Percentiles rank a stretch among this genome's conserved stretches.
These are phyloP conservation scores for Ahaetulla prasina DNA, from an alignment of 2,113 vertebrate genomes.

Conservation along the genomic window DNA sequence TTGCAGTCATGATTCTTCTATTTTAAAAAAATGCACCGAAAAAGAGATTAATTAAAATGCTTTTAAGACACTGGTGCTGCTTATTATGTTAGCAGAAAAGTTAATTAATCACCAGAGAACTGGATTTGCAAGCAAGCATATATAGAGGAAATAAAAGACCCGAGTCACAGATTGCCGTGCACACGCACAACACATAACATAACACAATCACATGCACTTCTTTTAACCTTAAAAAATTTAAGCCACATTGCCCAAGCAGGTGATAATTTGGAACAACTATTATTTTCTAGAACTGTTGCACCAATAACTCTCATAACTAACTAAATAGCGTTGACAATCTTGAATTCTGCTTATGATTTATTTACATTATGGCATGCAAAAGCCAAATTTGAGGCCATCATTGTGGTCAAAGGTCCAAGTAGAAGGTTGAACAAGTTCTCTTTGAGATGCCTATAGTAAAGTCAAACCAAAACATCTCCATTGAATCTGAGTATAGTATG, in stretches of 20 bases:
- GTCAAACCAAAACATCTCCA: not conserved
- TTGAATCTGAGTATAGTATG: not conserved
- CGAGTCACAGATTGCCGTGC: constrained; percentile 1
- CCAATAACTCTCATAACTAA: not conserved
- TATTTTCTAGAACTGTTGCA: not conserved
- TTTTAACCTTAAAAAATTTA: constrained; percentile 32
- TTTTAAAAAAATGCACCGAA: constrained; percentile 67
- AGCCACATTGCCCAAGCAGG: not conserved
- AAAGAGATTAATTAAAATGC: constrained; percentile 76
- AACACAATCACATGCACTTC: not conserved
- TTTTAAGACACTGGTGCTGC: constrained; percentile 68
- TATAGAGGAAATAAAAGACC: constrained; percentile 15
- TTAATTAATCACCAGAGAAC: constrained; percentile 76
- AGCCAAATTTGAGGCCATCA: not conserved
- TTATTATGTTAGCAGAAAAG: constrained; percentile 68
- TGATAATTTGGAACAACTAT: not conserved
- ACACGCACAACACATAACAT: not conserved
- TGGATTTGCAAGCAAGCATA: constrained; percentile 50
- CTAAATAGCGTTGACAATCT: not conserved
- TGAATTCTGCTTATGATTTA: not conserved
- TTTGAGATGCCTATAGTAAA: not conserved
- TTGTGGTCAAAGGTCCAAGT: not conserved
- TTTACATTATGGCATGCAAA: not conserved
- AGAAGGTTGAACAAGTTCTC: not conserved
- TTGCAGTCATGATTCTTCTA: constrained; percentile 62